Evolutionary conservation across 2,888 invertebrate genomes (phyloP).

Genomic region (Acrobasis suavella): DNA sequence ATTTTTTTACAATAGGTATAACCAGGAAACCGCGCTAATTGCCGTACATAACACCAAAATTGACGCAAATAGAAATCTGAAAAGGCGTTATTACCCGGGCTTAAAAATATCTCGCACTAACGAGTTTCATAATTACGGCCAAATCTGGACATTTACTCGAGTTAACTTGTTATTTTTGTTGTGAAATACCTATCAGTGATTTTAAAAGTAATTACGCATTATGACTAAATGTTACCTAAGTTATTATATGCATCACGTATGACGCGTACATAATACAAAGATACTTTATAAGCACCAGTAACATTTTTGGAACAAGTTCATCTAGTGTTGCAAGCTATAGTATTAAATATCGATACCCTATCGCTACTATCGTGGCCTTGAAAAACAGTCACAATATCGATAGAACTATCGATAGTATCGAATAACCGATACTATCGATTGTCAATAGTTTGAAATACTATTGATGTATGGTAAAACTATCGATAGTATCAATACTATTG

Average conservation of each 20-base stretch:
- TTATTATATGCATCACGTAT: not conserved
- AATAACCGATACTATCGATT: too few relatives aligned
- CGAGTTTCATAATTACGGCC: constrained; percentile 4
- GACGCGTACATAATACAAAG: not conserved
- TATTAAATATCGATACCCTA: too few relatives aligned
- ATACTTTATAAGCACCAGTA: too few relatives aligned
- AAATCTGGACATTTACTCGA: not conserved
- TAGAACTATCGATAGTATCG: too few relatives aligned
- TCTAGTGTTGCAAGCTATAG: too few relatives aligned
- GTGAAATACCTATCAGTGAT: not conserved
- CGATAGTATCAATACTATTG: too few relatives aligned
- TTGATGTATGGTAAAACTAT: too few relatives aligned
- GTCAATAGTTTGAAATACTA: too few relatives aligned
- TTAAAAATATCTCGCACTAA: not conserved
- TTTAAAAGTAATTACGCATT: not conserved
- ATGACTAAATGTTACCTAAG: not conserved
- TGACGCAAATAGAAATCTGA: constrained; percentile 1
- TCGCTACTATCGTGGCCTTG: too few relatives aligned
- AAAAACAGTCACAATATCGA: too few relatives aligned
- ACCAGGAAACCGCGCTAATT: constrained; percentile 3
- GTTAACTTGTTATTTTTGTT: constrained; percentile 3
- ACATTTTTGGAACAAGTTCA: too few relatives aligned
- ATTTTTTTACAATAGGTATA: not conserved
- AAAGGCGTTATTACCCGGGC: not conserved
- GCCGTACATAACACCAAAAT: not conserved